Evolutionary conservation across 2,113 vertebrate genomes (phyloP).

Genomic region (Pseudorhombus dupliciocellatus): DNA sequence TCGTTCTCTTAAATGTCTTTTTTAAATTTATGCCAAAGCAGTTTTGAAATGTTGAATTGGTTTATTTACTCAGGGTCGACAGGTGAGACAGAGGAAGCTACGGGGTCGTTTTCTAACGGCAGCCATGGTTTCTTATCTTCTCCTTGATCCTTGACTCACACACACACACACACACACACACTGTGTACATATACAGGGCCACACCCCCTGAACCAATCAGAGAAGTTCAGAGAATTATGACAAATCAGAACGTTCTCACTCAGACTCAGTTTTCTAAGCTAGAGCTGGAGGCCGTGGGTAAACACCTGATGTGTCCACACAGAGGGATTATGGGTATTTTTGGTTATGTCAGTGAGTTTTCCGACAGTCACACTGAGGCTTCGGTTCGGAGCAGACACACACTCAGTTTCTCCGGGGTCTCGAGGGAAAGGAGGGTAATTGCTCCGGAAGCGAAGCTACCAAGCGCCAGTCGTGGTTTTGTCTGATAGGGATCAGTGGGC

Average conservation of each 20-base stretch:
- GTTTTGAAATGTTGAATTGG: conserved; percentile 23
- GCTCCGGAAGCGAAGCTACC: conserved; percentile 67
- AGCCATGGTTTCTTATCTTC: conserved; percentile 60
- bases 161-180: conserved; percentile 8
- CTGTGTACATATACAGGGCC: too few relatives aligned
- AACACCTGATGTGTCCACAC: conserved; percentile 51
- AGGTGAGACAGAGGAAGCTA: conserved; percentile 10
- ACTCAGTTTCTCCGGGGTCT: conserved; percentile 54
- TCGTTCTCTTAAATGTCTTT: neutral
- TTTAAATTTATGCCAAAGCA: conserved; percentile 1
- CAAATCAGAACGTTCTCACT: conserved; percentile 55
- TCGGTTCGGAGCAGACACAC: conserved; percentile 34
- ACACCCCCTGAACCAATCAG: too few relatives aligned
- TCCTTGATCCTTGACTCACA: conserved; percentile 59
- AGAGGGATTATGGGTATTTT: conserved; percentile 62
- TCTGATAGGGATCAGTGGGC: conserved; percentile 68
- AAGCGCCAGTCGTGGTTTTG: conserved; percentile 59
- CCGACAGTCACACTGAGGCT: conserved; percentile 46
- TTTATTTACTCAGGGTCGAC: conserved; percentile 9
- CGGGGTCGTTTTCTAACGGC: conserved; percentile 28
- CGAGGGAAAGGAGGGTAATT: conserved; percentile 64
- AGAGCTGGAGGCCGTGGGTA: conserved; percentile 13
- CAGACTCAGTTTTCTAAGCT: conserved; percentile 19
- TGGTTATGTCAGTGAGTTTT: conserved; percentile 41
- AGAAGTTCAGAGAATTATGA: conserved; percentile 17